A percentile compares a stretch with the other conserved stretches of the same genome.
phyloP scores from a whole-genome alignment of 2,113 vertebrate species.

The Hemibagrus wyckioides region DNA sequence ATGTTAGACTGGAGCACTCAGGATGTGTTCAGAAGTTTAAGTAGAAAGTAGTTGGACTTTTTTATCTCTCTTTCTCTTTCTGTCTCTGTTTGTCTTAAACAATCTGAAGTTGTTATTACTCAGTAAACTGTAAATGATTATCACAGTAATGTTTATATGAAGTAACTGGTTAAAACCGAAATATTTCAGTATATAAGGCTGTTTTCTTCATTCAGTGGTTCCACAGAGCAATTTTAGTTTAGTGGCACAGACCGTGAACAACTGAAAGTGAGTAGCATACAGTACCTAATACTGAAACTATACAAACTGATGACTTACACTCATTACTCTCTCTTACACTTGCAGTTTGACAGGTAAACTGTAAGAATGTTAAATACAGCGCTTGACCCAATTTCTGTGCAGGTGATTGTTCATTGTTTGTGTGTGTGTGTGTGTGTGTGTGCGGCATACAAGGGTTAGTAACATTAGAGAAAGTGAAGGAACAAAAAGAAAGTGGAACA shows the following conservation, averaged over 20 bases:
- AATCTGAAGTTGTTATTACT: neutral
- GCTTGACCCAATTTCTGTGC: neutral
- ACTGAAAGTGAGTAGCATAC: neutral
- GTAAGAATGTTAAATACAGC: too few species aligned
- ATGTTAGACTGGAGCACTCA: neutral
- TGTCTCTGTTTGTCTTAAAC: neutral
- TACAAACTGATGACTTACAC: neutral
- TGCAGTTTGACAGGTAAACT: neutral
- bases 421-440: neutral
- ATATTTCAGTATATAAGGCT: neutral
- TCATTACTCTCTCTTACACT: neutral
- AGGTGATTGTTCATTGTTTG: neutral
- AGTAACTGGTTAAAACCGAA: too few species aligned
- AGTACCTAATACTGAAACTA: neutral
- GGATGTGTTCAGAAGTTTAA: neutral
- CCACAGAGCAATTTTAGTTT: neutral
- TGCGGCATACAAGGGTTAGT: too few species aligned
- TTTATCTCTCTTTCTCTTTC: neutral
- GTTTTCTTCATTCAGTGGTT: neutral
- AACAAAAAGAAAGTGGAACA: neutral
- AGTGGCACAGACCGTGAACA: neutral
- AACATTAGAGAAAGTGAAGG: too few species aligned
- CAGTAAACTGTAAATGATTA: neutral
- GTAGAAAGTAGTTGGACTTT: neutral
- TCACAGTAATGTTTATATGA: neutral